Conservation (phyloP, 2,888 invertebrate species). For the Lithophane leautieri region DNA sequence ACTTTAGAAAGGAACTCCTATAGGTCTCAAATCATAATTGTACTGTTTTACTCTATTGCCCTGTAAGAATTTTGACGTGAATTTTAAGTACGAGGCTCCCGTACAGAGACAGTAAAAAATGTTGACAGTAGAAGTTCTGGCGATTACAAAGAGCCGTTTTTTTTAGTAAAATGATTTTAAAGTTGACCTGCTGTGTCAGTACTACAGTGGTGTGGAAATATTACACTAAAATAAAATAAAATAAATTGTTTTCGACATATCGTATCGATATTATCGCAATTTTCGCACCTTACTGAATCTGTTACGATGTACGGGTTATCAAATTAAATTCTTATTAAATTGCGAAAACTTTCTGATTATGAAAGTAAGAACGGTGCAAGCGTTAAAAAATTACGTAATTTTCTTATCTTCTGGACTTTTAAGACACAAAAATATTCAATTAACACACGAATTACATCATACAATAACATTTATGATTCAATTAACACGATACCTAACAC, state of each 20-base stretch:
- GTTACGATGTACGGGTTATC: slow-evolving; percentile 58
- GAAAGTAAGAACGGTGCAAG: slow-evolving; percentile 28
- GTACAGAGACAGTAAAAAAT: slow-evolving; percentile 18
- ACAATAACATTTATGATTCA: slow-evolving; percentile 8
- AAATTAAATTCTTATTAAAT: slow-evolving; percentile 65
- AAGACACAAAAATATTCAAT: background rate
- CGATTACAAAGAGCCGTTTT: background rate
- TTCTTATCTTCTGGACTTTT: slow-evolving; percentile 7
- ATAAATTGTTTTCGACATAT: slow-evolving; percentile 70
- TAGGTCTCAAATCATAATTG: slow-evolving; percentile 24
- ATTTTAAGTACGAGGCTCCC: background rate
- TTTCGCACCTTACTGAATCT: slow-evolving; percentile 70
- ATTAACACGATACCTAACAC: background rate
- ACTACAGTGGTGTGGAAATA: slow-evolving; percentile 31
- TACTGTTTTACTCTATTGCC: slow-evolving; percentile 25
- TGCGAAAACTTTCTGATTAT: slow-evolving; percentile 42
- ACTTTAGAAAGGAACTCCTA: slow-evolving; percentile 57
- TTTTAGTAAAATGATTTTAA: slow-evolving; percentile 2
- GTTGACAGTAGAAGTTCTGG: slow-evolving; percentile 17
- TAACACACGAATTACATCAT: background rate
- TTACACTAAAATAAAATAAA: slow-evolving; percentile 28
- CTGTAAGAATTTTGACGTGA: slow-evolving; percentile 10
- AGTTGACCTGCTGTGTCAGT: slow-evolving; percentile 31
- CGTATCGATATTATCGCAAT: slow-evolving; percentile 70
- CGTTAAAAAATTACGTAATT: slow-evolving; percentile 19